These are phyloP conservation scores for Ailurus styani DNA, from an alignment of 2,113 vertebrate species.

Conservation along the genomic window DNA sequence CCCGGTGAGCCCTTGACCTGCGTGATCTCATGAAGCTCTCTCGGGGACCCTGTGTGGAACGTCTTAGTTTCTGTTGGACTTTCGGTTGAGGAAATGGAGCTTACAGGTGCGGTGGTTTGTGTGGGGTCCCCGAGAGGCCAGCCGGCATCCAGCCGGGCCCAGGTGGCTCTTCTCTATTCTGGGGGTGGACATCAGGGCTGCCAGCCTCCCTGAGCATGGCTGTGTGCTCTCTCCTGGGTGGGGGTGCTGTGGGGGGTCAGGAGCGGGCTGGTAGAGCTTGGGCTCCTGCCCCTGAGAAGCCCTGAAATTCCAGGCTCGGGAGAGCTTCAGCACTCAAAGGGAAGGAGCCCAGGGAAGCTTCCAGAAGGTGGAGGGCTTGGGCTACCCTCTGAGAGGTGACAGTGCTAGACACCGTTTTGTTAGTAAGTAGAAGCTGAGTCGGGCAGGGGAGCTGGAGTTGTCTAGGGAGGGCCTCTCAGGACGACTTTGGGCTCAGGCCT, in stretches of 20 bases:
- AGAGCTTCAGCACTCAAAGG: neutral
- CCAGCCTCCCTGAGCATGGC: neutral
- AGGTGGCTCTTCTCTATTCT: neutral
- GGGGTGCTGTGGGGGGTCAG: too few species aligned
- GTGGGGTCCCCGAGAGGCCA: neutral
- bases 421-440: too few species aligned
- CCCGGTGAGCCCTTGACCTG: neutral
- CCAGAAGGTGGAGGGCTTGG: neutral
- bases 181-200: neutral
- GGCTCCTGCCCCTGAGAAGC: neutral
- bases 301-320: neutral
- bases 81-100: neutral
- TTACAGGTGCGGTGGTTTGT: neutral
- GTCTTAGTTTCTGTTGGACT: neutral
- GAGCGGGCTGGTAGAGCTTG: neutral
- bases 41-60: fast-evolving
- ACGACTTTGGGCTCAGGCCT: neutral
- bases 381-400: neutral
- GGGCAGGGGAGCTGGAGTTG: neutral
- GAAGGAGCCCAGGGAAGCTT: neutral
- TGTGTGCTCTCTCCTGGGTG: neutral
- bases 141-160: neutral
- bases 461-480: neutral
- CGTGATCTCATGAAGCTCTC: neutral
- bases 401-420: neutral